These are phyloP conservation scores for Tenualosa ilisha DNA, from an alignment of 2,797 vertebrate species.

Conservation along the genomic window DNA sequence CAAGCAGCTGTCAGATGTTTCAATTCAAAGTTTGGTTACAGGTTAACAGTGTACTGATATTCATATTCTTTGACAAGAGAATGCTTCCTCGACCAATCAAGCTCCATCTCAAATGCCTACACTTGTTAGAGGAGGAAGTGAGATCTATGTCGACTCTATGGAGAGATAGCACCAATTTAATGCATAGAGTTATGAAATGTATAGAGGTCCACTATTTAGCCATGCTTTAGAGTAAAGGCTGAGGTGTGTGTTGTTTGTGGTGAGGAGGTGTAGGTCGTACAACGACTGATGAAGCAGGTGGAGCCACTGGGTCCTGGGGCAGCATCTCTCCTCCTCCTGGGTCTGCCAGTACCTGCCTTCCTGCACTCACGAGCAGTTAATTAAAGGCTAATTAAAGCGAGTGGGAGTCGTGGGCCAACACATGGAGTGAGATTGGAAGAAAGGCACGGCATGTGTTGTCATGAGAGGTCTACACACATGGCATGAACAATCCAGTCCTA, in stretches of 20 bases:
- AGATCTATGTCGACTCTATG: not conserved
- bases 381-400: conserved; percentile 37
- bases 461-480: not conserved
- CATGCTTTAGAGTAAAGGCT: not conserved
- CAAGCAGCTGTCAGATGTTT: not conserved
- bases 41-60: not conserved
- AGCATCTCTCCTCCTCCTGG: not conserved
- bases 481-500: not conserved
- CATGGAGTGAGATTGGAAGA: conserved; percentile 28
- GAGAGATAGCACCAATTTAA: not conserved
- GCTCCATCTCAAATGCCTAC: not conserved
- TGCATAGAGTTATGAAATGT: no score
- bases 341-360: not conserved
- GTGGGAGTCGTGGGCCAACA: conserved; percentile 7
- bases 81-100: not conserved
- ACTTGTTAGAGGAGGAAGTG: not conserved
- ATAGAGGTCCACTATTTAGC: no score
- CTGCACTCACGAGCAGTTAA: conserved; percentile 44
- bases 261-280: not conserved
- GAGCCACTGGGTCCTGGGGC: not conserved
- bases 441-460: not conserved
- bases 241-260: conserved; percentile 6
- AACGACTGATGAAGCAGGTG: conserved; percentile 5
- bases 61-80: no score
- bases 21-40: not conserved